phyloP scores from a whole-genome alignment of 1,140 invertebrate species.

The Neomicropteryx cornuta region DNA sequence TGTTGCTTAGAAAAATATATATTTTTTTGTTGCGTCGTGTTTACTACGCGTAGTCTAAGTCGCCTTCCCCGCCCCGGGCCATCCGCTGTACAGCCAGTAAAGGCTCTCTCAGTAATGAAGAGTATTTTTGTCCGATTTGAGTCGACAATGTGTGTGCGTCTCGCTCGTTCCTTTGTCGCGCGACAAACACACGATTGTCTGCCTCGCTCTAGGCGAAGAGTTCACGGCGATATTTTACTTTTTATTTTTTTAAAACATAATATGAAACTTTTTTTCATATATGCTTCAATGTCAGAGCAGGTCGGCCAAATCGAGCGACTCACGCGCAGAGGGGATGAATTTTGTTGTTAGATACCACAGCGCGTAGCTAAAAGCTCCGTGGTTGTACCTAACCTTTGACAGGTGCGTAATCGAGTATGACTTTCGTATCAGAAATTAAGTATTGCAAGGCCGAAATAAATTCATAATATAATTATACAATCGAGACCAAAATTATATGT shows the following conservation, averaged over 20 bases:
- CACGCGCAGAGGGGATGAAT: neutral
- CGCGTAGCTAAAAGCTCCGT: too few species aligned
- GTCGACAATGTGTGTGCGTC: slow-evolving; percentile 4
- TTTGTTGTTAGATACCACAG: neutral
- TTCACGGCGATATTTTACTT: slow-evolving; percentile 1
- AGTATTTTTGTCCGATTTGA: slow-evolving; percentile 17
- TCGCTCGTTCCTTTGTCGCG: neutral
- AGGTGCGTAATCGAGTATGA: too few species aligned
- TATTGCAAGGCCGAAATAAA: too few species aligned
- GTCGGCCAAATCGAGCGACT: neutral
- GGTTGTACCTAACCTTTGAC: too few species aligned
- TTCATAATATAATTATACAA: too few species aligned
- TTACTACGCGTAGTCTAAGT: too few species aligned
- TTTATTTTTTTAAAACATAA: neutral
- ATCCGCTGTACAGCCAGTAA: slow-evolving; percentile 10
- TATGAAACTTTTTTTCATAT: neutral
- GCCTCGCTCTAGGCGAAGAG: neutral
- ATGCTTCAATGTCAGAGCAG: neutral
- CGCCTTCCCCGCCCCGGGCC: too few species aligned
- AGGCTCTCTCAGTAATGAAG: slow-evolving; percentile 17
- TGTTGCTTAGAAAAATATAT: too few species aligned
- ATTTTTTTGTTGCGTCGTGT: too few species aligned
- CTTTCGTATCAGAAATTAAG: too few species aligned
- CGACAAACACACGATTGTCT: slow-evolving; percentile 1
- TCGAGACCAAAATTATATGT: too few species aligned